Base-by-base conservation (phyloP, 2,797 vertebrate species). In the Periophthalmus magnuspinnatus region DNA sequence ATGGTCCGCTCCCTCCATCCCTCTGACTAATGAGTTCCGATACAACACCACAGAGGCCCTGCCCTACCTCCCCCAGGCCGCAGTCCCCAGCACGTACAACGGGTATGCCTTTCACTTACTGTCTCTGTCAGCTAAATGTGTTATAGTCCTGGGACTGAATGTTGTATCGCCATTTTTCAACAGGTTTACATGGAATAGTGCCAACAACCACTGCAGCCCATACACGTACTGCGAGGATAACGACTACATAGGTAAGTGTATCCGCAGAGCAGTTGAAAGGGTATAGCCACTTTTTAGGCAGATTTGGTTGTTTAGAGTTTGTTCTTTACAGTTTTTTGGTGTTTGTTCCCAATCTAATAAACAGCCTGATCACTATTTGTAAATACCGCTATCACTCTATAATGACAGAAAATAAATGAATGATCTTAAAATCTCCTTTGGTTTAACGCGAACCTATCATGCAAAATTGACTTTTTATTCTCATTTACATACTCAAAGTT, bases 11-110 rank as follows among this genome's bases (percentile, higher is more conserved):
- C 95, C 94, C 34, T 95, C 96, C 0, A 83, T 95, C 71, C 97
- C 97, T 8, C 77, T 97, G 84, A 93, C 95, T 60, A 97, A 94
- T 71, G 92, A 94, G 84, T 94, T 99, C 80, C 94, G 93, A 89
- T 98, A 97, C 86, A 93, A 94, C 79, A 86, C 95, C 84, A 91
- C 94, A 10, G 96, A 91, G 78, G 86, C 94, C 2, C 76, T 93
- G 68, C 90, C 95, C 0, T 94, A 93, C 56, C 79, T 94, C 86
- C 89, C 94, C 78, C 96, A 94, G 73, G 93, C 94, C 70, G 78
- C 94, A 0, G 74, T 91, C 55, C 75, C 92, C 0, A 81, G 78
- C 4, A 63, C 94, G 3, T 97, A 95, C 80, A 95, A 93, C 33
- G 93, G 96, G 97, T 95, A 94, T 2, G 86, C 86, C 57, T 62